A percentile compares a stretch with the other conserved stretches of the same genome.
Evolutionary conservation across 2,113 vertebrate genomes (phyloP).

Genomic region (Cheirogaleus medius): DNA sequence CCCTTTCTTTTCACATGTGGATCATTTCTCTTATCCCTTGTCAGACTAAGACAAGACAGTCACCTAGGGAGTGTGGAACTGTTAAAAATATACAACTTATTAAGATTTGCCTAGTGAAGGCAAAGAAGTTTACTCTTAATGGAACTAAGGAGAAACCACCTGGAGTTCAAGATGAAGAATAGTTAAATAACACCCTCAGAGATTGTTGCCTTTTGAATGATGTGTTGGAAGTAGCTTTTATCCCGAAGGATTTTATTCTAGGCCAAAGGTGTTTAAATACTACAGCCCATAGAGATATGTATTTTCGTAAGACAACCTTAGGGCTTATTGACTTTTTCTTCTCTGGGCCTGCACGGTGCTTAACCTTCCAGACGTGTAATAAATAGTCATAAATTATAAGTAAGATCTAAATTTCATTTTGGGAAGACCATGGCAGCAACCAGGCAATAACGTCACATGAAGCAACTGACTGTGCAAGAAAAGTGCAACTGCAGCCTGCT

Average conservation of each 20-base stretch:
- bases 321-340: conserved; percentile 60
- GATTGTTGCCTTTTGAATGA: conserved; percentile 32
- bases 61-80: not conserved
- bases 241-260: conserved; percentile 47
- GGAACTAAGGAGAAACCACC: not conserved
- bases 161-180: conserved; percentile 18
- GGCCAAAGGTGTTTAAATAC: conserved; percentile 36
- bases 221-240: conserved; percentile 45
- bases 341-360: not conserved
- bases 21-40: not conserved
- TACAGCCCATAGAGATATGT: not conserved
- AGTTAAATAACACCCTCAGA: not conserved
- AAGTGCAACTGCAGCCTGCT: not conserved
- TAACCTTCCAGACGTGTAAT: conserved; percentile 25
- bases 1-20: not conserved
- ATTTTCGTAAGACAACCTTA: conserved; percentile 18
- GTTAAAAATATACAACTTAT: conserved; percentile 8
- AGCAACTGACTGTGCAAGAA: not conserved
- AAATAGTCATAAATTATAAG: conserved; percentile 17
- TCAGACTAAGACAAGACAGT: conserved; percentile 36
- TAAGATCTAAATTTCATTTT: conserved; percentile 43
- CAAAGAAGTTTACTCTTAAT: conserved; percentile 33
- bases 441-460: not conserved
- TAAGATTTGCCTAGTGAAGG: not conserved
- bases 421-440: not conserved